Base-by-base conservation (phyloP, 2,797 vertebrate genomes). In the Rhadinocentrus ornatus region DNA sequence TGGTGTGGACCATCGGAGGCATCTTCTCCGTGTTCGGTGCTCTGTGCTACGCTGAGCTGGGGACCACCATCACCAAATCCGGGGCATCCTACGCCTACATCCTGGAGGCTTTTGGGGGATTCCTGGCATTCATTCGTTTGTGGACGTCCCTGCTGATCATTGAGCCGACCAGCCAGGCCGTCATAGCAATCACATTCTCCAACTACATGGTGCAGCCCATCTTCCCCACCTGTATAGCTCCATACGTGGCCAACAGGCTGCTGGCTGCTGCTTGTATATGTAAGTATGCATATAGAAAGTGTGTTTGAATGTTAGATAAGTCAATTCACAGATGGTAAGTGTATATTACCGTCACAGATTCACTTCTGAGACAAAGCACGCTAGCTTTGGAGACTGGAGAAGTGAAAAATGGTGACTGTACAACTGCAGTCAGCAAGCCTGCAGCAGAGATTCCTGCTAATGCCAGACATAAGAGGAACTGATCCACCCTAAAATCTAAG, bases 11-110 rank as follows among this genome's bases (percentile, higher is more conserved):
- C 8, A 0, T 97, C 0, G 97, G 97, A 0, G 97, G 97, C 26
- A 77, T 97, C 78, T 98, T 98, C 91, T 98, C 97, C 0, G 92
- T 97, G 35, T 96, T 97, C 0, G 96, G 97, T 2, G 97, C 96
- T 6, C 94, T 97, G 32, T 97, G 96, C 90, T 97, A 98, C 32
- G 97, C 96, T 0, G 97, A 98, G 88, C 92, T 98, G 80, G 97
- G 97, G 67, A 98, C 97, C 86, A 97, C 97, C 79, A 97, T 98
- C 91, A 96, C 95, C 86, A 98, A 97, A 78, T 97, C 97, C 0
- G 97, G 97, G n/a, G 97, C 97, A 29, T 97, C 96, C 84, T 98
- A 98, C 1, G 97, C 97, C 74, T 98, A 98, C 77, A 98, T 98
- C 89, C 91, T 98, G 66, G 97, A 97, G 82, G 96, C 96, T 39